Conservation (phyloP, 2,888 invertebrate genomes). For the Erannis defoliaria region DNA sequence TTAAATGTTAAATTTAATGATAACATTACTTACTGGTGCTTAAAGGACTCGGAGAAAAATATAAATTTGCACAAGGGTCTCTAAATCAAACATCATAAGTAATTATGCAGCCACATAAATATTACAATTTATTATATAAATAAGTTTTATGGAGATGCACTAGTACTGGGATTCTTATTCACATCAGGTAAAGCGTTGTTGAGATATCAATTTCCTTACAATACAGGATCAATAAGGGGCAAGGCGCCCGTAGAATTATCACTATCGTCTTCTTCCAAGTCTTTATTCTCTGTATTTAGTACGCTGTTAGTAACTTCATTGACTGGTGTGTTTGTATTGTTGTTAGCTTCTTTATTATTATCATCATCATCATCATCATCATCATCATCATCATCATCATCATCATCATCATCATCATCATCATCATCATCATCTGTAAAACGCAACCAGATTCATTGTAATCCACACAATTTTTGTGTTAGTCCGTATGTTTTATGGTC, state of each 20-base stretch:
- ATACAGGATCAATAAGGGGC: neutral
- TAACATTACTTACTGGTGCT: too few relatives aligned
- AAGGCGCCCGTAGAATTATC: neutral
- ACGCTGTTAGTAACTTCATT: neutral
- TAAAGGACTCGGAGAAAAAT: too few relatives aligned
- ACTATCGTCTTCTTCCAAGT: neutral
- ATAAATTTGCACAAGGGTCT: too few relatives aligned
- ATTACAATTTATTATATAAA: neutral
- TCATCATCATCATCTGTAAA: neutral
- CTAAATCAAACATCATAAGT: slow-evolving; percentile 11
- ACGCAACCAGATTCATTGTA: neutral
- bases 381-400: neutral
- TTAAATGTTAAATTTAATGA: too few relatives aligned
- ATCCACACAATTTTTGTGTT: neutral
- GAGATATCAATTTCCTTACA: neutral
- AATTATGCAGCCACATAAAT: slow-evolving; percentile 7
- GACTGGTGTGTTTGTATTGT: neutral
- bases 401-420: neutral
- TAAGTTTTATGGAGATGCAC: neutral
- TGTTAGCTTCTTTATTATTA: neutral
- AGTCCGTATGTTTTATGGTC: neutral
- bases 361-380: neutral
- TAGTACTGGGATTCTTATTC: slow-evolving; percentile 4
- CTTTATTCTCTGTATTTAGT: neutral
- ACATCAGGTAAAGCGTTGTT: neutral